phyloP scores from a whole-genome alignment of 2,888 invertebrate genomes.

The Cabera pusaria region DNA sequence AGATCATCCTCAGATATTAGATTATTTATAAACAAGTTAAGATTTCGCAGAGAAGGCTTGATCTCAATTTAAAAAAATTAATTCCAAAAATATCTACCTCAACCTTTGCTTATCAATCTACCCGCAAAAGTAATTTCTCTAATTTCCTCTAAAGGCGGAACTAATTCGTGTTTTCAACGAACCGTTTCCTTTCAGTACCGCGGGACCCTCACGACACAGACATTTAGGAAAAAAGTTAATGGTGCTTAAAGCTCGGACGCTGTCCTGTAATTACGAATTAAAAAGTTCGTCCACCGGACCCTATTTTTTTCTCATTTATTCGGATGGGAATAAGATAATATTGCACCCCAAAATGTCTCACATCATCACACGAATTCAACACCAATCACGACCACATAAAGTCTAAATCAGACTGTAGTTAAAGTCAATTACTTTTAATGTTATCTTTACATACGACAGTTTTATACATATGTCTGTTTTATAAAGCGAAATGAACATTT shows the following conservation, averaged over 20 bases:
- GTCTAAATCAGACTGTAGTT: slow-evolving; percentile 39
- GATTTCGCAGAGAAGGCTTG: no score
- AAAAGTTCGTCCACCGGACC: slow-evolving; percentile 77
- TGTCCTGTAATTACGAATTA: slow-evolving; percentile 83
- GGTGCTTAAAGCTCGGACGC: slow-evolving; percentile 78
- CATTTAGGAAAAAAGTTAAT: slow-evolving; percentile 80
- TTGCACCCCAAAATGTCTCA: slow-evolving; percentile 62
- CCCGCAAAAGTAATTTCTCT: slow-evolving; percentile 29
- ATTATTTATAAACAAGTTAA: no score
- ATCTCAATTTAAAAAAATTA: no score
- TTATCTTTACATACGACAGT: slow-evolving; percentile 71
- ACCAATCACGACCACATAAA: slow-evolving; percentile 36
- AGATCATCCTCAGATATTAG: no score
- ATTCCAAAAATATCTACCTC: no score
- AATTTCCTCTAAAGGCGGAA: slow-evolving; percentile 42
- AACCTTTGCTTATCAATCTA: slow-evolving; percentile 12
- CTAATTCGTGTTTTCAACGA: slow-evolving; percentile 66
- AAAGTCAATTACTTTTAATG: slow-evolving; percentile 71
- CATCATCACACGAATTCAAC: slow-evolving; percentile 28
- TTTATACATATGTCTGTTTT: slow-evolving; percentile 60
- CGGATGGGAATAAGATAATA: slow-evolving; percentile 75
- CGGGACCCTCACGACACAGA: slow-evolving; percentile 62
- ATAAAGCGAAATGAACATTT: slow-evolving; percentile 71
- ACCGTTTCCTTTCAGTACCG: slow-evolving; percentile 55
- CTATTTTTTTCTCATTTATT: slow-evolving; percentile 80